These are phyloP conservation scores for Montipora capricornis DNA, from an alignment of 64 coral and sea anemone species.

Conservation along the genomic window DNA sequence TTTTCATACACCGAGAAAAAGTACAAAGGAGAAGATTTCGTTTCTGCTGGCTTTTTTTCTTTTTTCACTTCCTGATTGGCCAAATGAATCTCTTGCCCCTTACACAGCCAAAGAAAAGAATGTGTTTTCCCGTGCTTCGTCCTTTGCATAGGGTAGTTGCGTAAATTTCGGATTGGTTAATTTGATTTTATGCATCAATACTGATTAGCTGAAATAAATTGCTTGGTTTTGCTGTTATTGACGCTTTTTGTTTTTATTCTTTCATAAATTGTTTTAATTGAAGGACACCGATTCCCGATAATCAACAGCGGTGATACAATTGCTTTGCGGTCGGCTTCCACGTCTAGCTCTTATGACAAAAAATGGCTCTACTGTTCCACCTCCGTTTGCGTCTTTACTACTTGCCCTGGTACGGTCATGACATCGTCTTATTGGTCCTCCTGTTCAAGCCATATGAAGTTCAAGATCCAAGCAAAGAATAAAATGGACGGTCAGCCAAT, in stretches of 20 bases:
- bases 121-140: too few species aligned
- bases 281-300: slow-evolving; percentile 51
- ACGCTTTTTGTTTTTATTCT: neutral
- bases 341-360: neutral
- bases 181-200: neutral
- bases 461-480: neutral
- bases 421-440: neutral
- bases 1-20: neutral
- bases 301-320: slow-evolving; percentile 52
- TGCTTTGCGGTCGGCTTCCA: slow-evolving; percentile 1
- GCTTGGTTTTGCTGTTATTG: neutral
- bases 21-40: neutral
- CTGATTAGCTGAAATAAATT: neutral
- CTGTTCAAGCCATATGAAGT: neutral
- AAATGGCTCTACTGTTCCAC: slow-evolving; percentile 1
- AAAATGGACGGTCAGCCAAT: slow-evolving; percentile 42
- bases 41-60: too few species aligned
- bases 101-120: too few species aligned
- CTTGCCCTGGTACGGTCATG: neutral
- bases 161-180: neutral
- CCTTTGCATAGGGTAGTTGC: neutral
- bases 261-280: neutral
- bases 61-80: too few species aligned
- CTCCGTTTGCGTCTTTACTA: neutral
- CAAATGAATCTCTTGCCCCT: too few species aligned